Percentiles rank a stretch among this genome's conserved stretches.
Conservation (phyloP, 2,888 invertebrate genomes). For the Lepidonotus clava region DNA sequence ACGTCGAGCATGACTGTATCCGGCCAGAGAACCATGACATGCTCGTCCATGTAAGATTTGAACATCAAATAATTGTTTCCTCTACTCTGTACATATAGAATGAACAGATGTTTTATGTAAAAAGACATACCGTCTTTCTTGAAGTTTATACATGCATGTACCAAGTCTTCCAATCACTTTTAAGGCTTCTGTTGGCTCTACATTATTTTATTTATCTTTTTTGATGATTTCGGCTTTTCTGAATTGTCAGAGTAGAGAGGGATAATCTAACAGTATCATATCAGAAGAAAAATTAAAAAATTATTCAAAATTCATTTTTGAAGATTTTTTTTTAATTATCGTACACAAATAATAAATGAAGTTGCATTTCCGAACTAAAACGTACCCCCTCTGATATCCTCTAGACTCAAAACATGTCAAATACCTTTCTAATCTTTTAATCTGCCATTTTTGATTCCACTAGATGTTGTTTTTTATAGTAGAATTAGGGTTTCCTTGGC, state of each 20-base stretch:
- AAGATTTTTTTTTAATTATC: too few species aligned
- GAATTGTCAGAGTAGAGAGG: too few species aligned
- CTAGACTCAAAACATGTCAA: background rate
- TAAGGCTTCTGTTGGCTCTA: background rate
- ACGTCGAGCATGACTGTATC: background rate
- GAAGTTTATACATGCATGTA: too few species aligned
- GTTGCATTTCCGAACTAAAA: background rate
- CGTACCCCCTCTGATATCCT: background rate
- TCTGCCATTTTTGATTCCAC: background rate
- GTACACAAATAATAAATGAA: too few species aligned
- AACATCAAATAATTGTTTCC: background rate
- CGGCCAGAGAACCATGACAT: background rate
- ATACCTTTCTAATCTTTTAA: background rate
- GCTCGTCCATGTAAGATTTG: background rate
- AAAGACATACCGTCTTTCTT: background rate
- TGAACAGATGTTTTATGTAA: background rate
- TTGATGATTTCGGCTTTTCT: background rate
- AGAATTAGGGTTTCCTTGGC: background rate
- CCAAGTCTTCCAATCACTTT: background rate
- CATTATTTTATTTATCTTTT: background rate
- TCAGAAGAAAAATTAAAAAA: too few species aligned
- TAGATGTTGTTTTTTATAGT: background rate
- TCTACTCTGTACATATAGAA: too few species aligned
- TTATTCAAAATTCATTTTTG: too few species aligned
- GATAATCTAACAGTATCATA: too few species aligned